phyloP scores from a whole-genome alignment of 2,113 vertebrate genomes.

The Psittacula cyanocephala region DNA sequence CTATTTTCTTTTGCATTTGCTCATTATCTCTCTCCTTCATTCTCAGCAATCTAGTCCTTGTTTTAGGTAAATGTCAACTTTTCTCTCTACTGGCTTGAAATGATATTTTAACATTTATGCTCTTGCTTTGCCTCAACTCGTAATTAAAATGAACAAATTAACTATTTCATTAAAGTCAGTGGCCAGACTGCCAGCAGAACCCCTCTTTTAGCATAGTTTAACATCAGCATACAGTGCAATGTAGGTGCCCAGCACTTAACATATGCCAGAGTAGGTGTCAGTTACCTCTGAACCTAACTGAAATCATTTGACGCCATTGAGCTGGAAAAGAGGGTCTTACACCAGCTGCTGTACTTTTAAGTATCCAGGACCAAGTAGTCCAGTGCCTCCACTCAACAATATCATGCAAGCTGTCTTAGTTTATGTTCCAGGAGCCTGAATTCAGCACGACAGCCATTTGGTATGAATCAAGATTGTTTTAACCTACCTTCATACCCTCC shows the following conservation, averaged over 20 bases:
- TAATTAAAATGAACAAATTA: constrained; percentile 57
- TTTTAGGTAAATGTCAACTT: constrained; percentile 63
- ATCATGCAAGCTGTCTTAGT: background rate
- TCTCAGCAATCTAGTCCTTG: constrained; percentile 38
- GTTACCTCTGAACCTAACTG: background rate
- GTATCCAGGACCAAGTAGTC: background rate
- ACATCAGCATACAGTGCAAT: background rate
- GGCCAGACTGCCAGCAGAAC: background rate
- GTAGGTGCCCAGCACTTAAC: background rate
- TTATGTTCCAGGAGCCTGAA: background rate
- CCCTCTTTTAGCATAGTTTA: constrained; percentile 13
- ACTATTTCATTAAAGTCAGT: constrained; percentile 38
- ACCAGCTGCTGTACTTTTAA: background rate
- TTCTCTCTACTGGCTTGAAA: constrained; percentile 31
- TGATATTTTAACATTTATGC: constrained; percentile 57
- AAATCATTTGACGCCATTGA: background rate
- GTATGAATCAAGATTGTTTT: background rate
- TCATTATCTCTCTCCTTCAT: constrained; percentile 50
- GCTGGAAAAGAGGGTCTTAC: background rate
- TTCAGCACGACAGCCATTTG: background rate
- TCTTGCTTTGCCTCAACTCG: constrained; percentile 11
- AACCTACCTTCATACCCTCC: background rate
- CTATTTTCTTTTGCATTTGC: constrained; percentile 16
- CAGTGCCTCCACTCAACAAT: background rate
- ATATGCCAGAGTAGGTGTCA: background rate